Evolutionary conservation across 2,888 invertebrate species (phyloP), one percentile per base, ranked within the genome.

Genomic region (Nemotelus nigrinus): DNA sequence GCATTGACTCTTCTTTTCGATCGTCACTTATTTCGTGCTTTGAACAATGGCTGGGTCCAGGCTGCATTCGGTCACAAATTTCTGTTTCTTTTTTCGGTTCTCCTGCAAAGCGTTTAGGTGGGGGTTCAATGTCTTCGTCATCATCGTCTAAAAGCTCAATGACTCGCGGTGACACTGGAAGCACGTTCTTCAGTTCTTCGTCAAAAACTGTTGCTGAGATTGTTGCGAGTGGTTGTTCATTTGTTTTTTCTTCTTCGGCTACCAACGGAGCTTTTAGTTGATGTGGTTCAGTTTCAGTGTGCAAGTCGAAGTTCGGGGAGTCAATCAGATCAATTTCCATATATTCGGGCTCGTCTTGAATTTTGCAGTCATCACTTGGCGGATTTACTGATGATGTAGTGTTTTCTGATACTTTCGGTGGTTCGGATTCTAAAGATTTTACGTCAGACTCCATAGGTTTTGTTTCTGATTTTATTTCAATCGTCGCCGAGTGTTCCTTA

Each of bases 71-170:
- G 25, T 25, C 25, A 25, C 25, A 25, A 25, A 25, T 25, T 25
- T 25, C 25, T 25, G 25, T 48, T 65, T 25, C n/a, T 44, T 65
- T n/a, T 10, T 44, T 5, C 47, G n/a, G 25, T 65, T 65, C 47
- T 10, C 8, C 7, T 2, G 65, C 41, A 10, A 10, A n/a, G 3
- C 65, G 65, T 44, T 45, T 58, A 39, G 60, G 10, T n/a, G 10
- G 25, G 2, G 58, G 71, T 55, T 4, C 45, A 10, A 55, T 45
- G 1, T 77, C 65, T 8, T 77, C 67, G n/a, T 57, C 57, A 8
- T 77, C 77, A 47, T 77, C 77, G 39, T 77, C 77, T n/a, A 65
- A 45, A 39, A 77, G 67, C 48, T 77, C 77, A 39, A 77, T 77
- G 3, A 77, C 58, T 0, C 55, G 10, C 10, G 76, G 68, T 3